Evolutionary conservation across 2,797 vertebrate species (phyloP).

Genomic region (Fundulus diaphanus): DNA sequence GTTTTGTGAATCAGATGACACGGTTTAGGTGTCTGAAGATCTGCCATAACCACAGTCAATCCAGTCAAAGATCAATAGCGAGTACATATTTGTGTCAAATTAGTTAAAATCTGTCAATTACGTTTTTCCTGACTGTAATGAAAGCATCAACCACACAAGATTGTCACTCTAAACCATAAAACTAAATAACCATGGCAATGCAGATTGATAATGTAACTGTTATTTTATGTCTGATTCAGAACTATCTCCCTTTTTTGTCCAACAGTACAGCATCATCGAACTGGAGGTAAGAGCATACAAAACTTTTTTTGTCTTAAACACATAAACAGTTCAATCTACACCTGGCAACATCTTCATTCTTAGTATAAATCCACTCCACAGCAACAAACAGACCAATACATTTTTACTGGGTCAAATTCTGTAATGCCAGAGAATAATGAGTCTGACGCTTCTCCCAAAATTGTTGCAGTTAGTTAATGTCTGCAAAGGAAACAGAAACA

Average conservation of each 20-base stretch:
- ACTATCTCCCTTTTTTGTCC: background rate
- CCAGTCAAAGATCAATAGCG: background rate
- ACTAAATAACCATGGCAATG: background rate
- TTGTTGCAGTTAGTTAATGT: no score
- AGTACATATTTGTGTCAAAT: no score
- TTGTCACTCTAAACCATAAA: background rate
- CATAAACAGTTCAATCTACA: background rate
- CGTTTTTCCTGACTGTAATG: no score
- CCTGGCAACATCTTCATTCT: background rate
- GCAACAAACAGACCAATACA: no score
- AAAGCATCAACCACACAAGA: no score
- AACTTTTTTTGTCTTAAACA: background rate
- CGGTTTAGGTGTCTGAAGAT: background rate
- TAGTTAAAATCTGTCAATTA: no score
- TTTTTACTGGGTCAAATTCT: no score
- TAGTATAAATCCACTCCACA: no score
- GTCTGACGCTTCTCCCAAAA: no score
- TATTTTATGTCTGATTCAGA: background rate
- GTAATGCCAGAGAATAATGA: no score
- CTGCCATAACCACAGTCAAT: background rate
- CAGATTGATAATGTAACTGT: background rate
- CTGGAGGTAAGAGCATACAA: conserved; percentile 7
- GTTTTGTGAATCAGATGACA: no score
- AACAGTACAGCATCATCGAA: conserved; percentile 11
- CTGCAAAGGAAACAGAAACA: no score